Evolutionary conservation across 2,797 vertebrate species (phyloP).

Genomic region (Natrix natrix): DNA sequence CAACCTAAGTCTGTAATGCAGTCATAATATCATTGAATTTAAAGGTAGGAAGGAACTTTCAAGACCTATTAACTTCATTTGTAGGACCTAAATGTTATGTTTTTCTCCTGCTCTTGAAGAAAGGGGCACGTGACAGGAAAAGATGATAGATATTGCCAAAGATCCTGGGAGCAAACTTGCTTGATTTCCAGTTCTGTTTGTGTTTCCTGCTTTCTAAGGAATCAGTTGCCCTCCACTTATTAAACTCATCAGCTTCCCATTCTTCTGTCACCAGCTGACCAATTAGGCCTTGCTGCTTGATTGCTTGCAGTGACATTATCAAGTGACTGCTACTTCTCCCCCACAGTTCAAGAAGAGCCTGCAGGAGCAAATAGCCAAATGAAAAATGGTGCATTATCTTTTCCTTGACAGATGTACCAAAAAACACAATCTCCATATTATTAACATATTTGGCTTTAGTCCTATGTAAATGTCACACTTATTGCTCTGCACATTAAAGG

Average conservation of each 20-base stretch:
- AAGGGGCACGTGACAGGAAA: constrained; percentile 5
- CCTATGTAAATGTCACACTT: not conserved
- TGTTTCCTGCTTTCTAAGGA: constrained; percentile 18
- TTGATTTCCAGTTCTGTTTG: constrained; percentile 9
- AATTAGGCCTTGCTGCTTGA: constrained; percentile 31
- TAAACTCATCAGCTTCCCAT: constrained; percentile 17
- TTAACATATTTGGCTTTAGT: not conserved
- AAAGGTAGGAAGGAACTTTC: not conserved
- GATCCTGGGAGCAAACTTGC: not conserved
- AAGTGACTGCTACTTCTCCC: constrained; percentile 2
- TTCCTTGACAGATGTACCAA: not conserved
- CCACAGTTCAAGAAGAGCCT: not conserved
- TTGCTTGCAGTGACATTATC: constrained; percentile 34
- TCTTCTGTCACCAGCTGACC: not conserved
- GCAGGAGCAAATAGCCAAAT: not conserved
- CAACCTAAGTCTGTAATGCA: not conserved
- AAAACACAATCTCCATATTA: not conserved
- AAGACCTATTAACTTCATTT: not conserved
- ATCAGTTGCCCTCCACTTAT: not conserved
- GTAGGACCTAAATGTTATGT: not conserved
- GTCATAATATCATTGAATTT: not conserved
- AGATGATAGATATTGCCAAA: constrained; percentile 4
- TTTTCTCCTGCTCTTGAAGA: not conserved
- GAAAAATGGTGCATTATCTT: not conserved
- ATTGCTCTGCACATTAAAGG: not conserved